Base-by-base conservation (phyloP, 2,113 vertebrate genomes). In the Nyctibius bracteatus region DNA sequence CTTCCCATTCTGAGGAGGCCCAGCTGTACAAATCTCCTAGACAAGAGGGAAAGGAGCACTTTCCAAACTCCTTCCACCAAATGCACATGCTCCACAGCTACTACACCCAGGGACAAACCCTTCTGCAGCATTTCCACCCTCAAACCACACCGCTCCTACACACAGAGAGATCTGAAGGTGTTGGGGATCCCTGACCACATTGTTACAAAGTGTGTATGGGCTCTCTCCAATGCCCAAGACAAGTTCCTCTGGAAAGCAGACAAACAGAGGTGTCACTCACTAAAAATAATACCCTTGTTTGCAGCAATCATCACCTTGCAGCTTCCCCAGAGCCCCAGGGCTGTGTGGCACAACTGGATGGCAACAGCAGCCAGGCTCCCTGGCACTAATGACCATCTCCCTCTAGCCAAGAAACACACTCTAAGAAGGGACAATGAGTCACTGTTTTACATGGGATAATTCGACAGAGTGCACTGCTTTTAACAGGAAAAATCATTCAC, bases 361-460 rank as follows among this genome's bases (percentile, higher is more conserved):
- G 55, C 28, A 49, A 81, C 0, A 7, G 75, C 55, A 94, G 70
- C 57, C 93, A 88, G 55, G 51, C 41, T 88, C 67, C 47, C 47
- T 89, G 88, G 87, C 80, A 75, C 73, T 52, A 78, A 51, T 3
- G 49, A 25, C 61, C 65, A 12, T 11, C 33, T 82, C 39, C 31
- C 47, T 89, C 66, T 41, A 73, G 91, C 96, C 95, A 97, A 95
- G 77, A 89, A 78, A 80, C 74, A 96, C 89, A 86, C 57, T 89
- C 63, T 33, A 22, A 41, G 68, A 86, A 67, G 58, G 54, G 72
- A 92, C 87, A 88, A 46, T 54, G 73, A 96, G 33, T 83, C 90
- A 74, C 33, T 87, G 57, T 73, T 91, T 79, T 47, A 89, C 78
- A 89, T 6, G 70, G 52, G 88, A 66, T 90, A 58, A 90, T 31